phyloP scores from a whole-genome alignment of 53 echinoderm and acorn worm genomes.

The Mesocentrotus franciscanus region DNA sequence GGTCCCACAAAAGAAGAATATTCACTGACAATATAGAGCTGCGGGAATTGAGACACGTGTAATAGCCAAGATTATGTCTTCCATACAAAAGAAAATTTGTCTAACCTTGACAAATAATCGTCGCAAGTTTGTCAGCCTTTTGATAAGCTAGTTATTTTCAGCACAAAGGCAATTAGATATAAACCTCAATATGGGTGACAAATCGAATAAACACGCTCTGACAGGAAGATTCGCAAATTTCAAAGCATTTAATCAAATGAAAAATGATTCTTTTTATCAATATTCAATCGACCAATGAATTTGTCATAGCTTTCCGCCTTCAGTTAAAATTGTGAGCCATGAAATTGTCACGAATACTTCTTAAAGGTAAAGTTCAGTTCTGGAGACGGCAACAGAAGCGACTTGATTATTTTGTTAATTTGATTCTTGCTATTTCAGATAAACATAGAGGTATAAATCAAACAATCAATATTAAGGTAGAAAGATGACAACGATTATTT shows the following conservation, averaged over 20 bases:
- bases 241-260: too few species aligned
- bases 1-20: neutral
- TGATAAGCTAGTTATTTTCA: neutral
- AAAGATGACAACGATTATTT: too few species aligned
- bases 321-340: too few species aligned
- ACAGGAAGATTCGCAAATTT: neutral
- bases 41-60: neutral
- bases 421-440: neutral
- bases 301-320: neutral
- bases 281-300: neutral
- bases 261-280: neutral
- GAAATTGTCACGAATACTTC: neutral
- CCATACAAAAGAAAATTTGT: slow-evolving; percentile 1
- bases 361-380: neutral
- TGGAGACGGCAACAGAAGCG: neutral
- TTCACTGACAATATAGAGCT: neutral
- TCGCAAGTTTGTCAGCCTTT: neutral
- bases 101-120: slow-evolving; percentile 1
- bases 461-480: too few species aligned
- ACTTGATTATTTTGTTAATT: neutral
- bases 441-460: too few species aligned
- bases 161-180: neutral
- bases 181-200: neutral
- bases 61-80: neutral
- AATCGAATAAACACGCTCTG: neutral